These are phyloP conservation scores for Thamnophis elegans DNA, from an alignment of 2,797 vertebrate species.

Conservation along the genomic window DNA sequence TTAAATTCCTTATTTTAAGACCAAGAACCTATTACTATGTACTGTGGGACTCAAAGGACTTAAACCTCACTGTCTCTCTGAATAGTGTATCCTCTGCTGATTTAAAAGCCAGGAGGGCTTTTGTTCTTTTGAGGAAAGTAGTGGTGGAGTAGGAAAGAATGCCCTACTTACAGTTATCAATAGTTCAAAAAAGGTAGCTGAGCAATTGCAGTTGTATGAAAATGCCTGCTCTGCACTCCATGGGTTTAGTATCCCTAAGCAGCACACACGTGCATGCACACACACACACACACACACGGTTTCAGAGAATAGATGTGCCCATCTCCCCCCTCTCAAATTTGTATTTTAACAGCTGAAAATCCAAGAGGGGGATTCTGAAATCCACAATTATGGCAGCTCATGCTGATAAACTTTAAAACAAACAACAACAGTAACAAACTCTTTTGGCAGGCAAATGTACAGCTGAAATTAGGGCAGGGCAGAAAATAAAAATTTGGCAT, in stretches of 20 bases:
- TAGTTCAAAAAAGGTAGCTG: not conserved
- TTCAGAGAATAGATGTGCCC: not conserved
- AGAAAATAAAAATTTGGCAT: no score
- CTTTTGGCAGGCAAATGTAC: no score
- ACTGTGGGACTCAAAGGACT: not conserved
- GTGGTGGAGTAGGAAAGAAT: not conserved
- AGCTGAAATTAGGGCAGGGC: no score
- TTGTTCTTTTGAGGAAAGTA: not conserved
- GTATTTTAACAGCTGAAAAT: not conserved
- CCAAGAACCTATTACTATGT: not conserved
- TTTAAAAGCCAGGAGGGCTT: not conserved
- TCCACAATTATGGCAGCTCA: not conserved
- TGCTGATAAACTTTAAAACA: not conserved
- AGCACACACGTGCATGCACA: rapidly evolving
- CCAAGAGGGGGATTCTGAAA: not conserved
- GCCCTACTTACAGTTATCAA: not conserved
- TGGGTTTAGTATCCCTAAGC: no score
- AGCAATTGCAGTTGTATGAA: not conserved
- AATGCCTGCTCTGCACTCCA: not conserved
- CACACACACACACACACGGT: not conserved
- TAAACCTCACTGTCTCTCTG: not conserved
- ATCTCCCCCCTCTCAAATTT: not conserved
- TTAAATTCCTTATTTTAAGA: not conserved
- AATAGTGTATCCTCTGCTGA: not conserved
- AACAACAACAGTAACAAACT: not conserved